Percentiles rank a stretch among this genome's conserved stretches.
phyloP scores from a whole-genome alignment of 2,113 vertebrate species.

The Climacteris rufus region DNA sequence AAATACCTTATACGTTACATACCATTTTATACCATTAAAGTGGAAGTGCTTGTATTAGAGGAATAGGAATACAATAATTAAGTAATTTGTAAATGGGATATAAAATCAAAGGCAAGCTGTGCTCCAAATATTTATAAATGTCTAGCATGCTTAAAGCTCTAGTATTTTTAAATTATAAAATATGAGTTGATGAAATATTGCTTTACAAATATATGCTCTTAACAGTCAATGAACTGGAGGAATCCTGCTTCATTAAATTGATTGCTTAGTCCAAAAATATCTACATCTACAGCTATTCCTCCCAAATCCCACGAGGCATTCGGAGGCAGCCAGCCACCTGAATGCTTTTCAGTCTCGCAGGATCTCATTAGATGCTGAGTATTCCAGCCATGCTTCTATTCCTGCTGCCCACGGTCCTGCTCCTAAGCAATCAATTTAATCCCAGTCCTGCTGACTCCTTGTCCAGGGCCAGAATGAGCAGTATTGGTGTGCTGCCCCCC shows the following conservation, averaged over 20 bases:
- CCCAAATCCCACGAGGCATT: neutral
- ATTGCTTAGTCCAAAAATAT: constrained; percentile 3
- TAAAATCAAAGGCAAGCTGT: neutral
- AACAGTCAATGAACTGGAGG: neutral
- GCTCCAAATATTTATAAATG: neutral
- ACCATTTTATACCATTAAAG: neutral
- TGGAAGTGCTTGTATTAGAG: neutral
- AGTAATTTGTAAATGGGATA: neutral
- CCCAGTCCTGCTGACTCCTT: neutral
- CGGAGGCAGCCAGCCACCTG: neutral
- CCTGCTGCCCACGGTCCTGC: neutral
- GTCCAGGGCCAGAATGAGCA: neutral
- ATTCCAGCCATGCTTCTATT: neutral
- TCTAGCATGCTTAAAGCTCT: neutral
- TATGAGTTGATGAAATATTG: neutral
- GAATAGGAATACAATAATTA: neutral
- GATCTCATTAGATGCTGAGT: neutral
- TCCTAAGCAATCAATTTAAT: neutral
- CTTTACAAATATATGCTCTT: neutral
- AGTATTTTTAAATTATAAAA: neutral
- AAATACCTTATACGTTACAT: neutral
- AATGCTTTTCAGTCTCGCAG: neutral
- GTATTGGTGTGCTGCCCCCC: neutral
- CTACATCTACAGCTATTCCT: neutral
- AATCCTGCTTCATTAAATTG: constrained; percentile 13